Base-by-base conservation (phyloP, 2,797 vertebrate species). In the Typhlichthys subterraneus region DNA sequence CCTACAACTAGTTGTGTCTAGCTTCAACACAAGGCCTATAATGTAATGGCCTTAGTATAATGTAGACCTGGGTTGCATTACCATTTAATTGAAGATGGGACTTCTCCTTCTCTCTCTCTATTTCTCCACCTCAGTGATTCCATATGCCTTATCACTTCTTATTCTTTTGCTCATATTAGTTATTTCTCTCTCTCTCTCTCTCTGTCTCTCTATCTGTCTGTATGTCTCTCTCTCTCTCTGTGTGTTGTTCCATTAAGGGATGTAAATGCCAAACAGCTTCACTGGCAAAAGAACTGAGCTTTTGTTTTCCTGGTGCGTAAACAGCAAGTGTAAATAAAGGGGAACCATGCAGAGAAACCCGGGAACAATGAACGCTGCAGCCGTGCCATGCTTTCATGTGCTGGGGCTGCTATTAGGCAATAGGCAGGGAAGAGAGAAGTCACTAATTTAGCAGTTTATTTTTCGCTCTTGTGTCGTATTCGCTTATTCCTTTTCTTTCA, bases 251-350 rank as follows among this genome's bases (percentile, higher is more conserved):
- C 5, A 38, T 38, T 38, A 5, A 7, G 33, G 33, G 66, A 75
- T 74, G 46, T 58, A 64, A 78, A 78, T 66, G 61, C 59, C 70
- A 70, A n/a, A 55, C 72, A 82, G 77, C 70, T 64, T 75, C 13
- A n/a, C 74, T 85, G 70, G 66, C 74, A 72, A 10, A 65, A 62
- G 58, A 77, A 75, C 76, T 67, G 73, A 77, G 68, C 65, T 70
- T 69, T 42, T 38, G 57, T 63, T 76, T 63, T 19, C 8, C 53
- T 73, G 45, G 50, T 72, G 66, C 67, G 57, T 50, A 19, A 12
- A 0, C 53, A 78, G 64, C 69, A 63, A 61, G 42, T 52, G 51
- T 13, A 53, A 77, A 79, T 70, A 63, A 79, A 73, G 57, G 54
- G 42, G 80, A 64, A 75, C 65, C 53, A 52, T 54, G 65, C 61